These are phyloP conservation scores for Eumerus sabulonum DNA, from an alignment of 2,888 invertebrate genomes.

Conservation along the genomic window DNA sequence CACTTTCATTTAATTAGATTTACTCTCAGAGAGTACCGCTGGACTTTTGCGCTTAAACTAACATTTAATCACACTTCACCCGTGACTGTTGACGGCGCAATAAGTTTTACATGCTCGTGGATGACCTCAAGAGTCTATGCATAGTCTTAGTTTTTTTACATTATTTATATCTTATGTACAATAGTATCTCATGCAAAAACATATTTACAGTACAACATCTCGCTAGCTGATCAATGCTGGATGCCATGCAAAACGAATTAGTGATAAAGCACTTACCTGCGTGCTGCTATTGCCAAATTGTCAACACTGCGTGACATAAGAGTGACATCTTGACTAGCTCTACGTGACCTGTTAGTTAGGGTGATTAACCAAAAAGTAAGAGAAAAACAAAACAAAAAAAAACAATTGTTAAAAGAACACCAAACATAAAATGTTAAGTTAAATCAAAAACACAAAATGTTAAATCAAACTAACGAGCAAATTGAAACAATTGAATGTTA, in stretches of 20 bases:
- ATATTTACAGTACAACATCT: background rate
- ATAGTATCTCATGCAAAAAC: constrained; percentile 32
- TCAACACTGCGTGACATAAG: constrained; percentile 84
- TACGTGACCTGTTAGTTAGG: constrained; percentile 87
- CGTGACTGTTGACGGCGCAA: too few species aligned
- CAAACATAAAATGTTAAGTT: constrained; percentile 64
- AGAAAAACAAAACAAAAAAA: constrained; percentile 71
- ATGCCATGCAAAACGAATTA: constrained; percentile 43
- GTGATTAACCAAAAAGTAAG: constrained; percentile 71
- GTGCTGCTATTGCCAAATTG: constrained; percentile 82
- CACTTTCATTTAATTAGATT: constrained; percentile 61
- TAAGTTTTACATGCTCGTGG: constrained; percentile 39
- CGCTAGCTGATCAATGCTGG: constrained; percentile 1
- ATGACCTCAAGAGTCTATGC: constrained; percentile 14
- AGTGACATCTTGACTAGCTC: constrained; percentile 89
- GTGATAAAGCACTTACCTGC: constrained; percentile 80
- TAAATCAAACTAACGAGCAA: background rate
- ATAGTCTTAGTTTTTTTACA: background rate
- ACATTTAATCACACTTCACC: too few species aligned
- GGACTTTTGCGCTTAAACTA: constrained; percentile 32
- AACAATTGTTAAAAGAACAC: constrained; percentile 71
- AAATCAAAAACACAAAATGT: background rate
- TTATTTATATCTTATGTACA: background rate
- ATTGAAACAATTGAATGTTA: background rate
- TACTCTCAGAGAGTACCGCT: background rate